Conservation (phyloP, 1,140 invertebrate species). For the Procambarus virginalis region DNA sequence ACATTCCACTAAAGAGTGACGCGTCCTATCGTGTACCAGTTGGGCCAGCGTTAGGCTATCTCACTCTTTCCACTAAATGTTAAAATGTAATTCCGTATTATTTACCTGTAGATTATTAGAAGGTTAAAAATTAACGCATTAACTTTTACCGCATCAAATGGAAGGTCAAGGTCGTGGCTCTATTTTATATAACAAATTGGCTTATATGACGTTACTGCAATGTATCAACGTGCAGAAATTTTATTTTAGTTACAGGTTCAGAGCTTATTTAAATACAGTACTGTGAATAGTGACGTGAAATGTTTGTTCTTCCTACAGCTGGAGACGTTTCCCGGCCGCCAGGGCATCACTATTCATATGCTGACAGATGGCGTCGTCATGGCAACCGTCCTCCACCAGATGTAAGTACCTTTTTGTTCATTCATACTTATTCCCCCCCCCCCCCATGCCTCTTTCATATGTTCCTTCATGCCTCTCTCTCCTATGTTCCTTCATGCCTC, state of each 20-base stretch:
- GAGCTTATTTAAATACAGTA: no score
- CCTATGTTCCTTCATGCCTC: no score
- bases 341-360: conserved; percentile 10
- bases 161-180: background rate
- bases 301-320: conserved; percentile 36
- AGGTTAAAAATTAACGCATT: no score
- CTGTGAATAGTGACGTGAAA: background rate
- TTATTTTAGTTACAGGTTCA: background rate
- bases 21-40: no score
- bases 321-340: conserved; percentile 56
- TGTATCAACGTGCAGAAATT: background rate
- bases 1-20: no score
- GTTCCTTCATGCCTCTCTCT: background rate
- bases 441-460: background rate
- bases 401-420: conserved; percentile 19
- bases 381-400: conserved; percentile 53
- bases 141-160: background rate
- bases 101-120: no score
- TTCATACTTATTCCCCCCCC: background rate
- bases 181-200: background rate
- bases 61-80: no score
- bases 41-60: no score
- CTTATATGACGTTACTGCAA: background rate
- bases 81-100: no score
- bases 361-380: conserved; percentile 45